phyloP scores from a whole-genome alignment of 2,888 invertebrate genomes.

The Abrostola triplasia region DNA sequence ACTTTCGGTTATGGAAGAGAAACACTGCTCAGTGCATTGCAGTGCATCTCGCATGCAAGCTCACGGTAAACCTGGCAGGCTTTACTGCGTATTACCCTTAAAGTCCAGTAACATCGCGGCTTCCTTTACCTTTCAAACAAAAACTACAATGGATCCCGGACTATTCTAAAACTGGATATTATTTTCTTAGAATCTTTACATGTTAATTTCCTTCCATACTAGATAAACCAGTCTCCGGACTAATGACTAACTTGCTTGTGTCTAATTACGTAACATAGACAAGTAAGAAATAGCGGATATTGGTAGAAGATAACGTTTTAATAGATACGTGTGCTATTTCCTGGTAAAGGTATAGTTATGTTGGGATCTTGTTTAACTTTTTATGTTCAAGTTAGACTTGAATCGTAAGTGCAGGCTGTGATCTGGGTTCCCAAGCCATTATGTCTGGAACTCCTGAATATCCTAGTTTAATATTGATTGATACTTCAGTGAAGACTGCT shows the following conservation, averaged over 20 bases:
- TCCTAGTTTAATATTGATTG: no score
- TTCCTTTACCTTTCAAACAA: background rate
- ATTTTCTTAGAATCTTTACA: constrained; percentile 44
- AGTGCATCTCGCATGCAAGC: no score
- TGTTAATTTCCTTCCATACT: constrained; percentile 58
- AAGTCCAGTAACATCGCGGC: no score
- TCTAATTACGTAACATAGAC: constrained; percentile 25
- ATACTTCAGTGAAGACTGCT: no score
- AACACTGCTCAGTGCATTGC: no score
- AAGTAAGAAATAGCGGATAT: constrained; percentile 26
- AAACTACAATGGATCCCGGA: background rate
- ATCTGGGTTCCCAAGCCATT: no score
- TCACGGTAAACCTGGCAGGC: no score
- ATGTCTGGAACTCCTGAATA: no score
- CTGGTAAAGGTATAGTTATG: constrained; percentile 1
- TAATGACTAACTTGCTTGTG: constrained; percentile 15
- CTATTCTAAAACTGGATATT: constrained; percentile 18
- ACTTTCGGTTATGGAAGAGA: no score
- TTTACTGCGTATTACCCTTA: no score
- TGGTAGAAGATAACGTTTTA: constrained; percentile 1
- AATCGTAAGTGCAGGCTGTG: no score
- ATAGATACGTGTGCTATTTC: constrained; percentile 11
- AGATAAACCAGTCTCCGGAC: constrained; percentile 34
- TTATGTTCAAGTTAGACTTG: background rate
- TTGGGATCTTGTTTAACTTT: background rate